phyloP scores from a whole-genome alignment of 2,113 vertebrate species.

The Nestor notabilis region DNA sequence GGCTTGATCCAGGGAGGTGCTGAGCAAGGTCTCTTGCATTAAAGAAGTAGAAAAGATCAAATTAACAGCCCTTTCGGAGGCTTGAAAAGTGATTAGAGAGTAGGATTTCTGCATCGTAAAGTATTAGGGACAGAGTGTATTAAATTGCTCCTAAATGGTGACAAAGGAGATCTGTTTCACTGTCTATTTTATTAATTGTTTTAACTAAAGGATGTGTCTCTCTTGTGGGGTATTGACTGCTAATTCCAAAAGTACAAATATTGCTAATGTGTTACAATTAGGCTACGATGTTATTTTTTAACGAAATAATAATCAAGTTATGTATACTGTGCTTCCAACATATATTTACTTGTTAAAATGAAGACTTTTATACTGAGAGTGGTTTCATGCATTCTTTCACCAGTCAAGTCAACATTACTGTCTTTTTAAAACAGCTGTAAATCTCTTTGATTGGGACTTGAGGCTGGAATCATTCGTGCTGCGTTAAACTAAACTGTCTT shows the following conservation, averaged over 20 bases:
- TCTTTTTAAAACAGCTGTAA: conserved; percentile 78
- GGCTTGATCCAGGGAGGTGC: not conserved
- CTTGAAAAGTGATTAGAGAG: conserved; percentile 33
- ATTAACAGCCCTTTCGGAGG: not conserved
- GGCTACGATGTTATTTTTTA: not conserved
- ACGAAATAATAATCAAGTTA: conserved; percentile 3
- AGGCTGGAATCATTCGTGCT: conserved; percentile 77
- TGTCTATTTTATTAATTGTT: conserved; percentile 71
- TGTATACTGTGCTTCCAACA: not conserved
- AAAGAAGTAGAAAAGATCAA: not conserved
- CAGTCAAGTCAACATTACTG: conserved; percentile 74
- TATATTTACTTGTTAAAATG: conserved; percentile 53
- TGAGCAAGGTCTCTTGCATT: not conserved
- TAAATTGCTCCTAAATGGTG: conserved; percentile 62
- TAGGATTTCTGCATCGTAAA: conserved; percentile 11
- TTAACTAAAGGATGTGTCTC: conserved; percentile 64
- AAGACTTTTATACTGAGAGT: not conserved
- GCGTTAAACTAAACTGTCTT: conserved; percentile 77
- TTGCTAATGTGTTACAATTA: not conserved
- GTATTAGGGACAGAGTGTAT: conserved; percentile 33
- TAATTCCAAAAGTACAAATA: conserved; percentile 30
- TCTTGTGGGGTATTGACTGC: not conserved
- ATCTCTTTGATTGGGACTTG: conserved; percentile 78
- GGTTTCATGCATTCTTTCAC: conserved; percentile 64
- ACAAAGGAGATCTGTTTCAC: conserved; percentile 70